Evolutionary conservation across 92 coral and sea anemone species (phyloP).

Genomic region (Bergia puertoricense): DNA sequence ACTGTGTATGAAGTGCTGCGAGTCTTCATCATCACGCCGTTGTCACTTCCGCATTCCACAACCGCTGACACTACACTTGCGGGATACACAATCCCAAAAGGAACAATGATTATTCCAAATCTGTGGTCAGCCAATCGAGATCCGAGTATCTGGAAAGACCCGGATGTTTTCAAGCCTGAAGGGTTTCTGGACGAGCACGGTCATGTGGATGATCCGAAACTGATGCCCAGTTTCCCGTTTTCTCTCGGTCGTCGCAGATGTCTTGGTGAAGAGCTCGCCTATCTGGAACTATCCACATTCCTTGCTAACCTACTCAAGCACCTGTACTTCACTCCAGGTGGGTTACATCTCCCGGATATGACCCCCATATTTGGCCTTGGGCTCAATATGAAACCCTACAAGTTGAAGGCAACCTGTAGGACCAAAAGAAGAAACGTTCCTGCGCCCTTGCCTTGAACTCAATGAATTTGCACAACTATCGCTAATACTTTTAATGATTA

Average conservation of each 20-base stretch:
- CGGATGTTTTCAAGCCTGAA: slow-evolving; percentile 23
- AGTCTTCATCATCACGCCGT: slow-evolving; percentile 49
- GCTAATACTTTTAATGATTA: no score
- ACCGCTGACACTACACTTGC: slow-evolving; percentile 56
- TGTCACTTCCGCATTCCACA: slow-evolving; percentile 70
- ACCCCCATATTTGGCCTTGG: slow-evolving; percentile 9
- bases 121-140: slow-evolving; percentile 32
- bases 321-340: not conserved
- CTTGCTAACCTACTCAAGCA: not conserved
- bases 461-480: not conserved
- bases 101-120: slow-evolving; percentile 36
- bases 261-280: slow-evolving; percentile 1
- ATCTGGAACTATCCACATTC: not conserved
- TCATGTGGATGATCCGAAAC: not conserved
- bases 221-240: slow-evolving; percentile 4
- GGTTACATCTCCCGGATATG: slow-evolving; percentile 1
- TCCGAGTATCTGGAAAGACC: slow-evolving; percentile 21
- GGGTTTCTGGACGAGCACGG: slow-evolving; percentile 11
- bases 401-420: not conserved
- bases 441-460: not conserved
- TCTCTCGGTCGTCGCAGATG: slow-evolving; percentile 20
- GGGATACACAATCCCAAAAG: slow-evolving; percentile 74
- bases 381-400: not conserved
- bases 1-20: slow-evolving; percentile 61
- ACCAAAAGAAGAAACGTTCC: not conserved